Evolutionary conservation across 1,140 invertebrate genomes (phyloP), one percentile per base, ranked within the genome.

Genomic region (Anagrus nilaparvatae): DNA sequence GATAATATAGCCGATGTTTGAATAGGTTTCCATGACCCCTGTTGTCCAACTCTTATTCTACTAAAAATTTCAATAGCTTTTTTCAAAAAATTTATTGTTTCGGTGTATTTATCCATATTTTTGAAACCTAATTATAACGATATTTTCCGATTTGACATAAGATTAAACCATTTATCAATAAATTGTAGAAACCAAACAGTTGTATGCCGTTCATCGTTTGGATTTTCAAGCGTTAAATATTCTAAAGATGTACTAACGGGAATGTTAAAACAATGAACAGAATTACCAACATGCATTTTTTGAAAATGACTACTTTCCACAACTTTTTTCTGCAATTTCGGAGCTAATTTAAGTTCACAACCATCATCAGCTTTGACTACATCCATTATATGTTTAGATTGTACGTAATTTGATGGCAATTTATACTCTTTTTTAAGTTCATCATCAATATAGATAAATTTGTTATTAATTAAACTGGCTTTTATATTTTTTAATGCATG

Each of bases 171-270:
- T 19, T n/a, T 16, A 18, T 14, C 8, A 9, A 48, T 5, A n/a
- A 40, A 17, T 5, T 30, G 25, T 13, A 48, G 14, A 18, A 44
- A 45, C 43, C 47, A 48, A 20, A 43, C 36, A 17, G 43, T 44
- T 19, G 47, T 48, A n/a, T 23, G 17, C 14, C 31, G 29, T 33
- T 34, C 41, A 17, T 31, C 35, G 17, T 39, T 31, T 31, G 3
- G 5, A 13, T 23, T 28, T 9, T 30, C 13, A 16, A 32, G 12
- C 4, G 33, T 18, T 19, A 44, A 29, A 20, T 32, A 32, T 32
- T 25, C 20, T 25, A 39, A 39, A 23, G 16, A 29, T 25, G 43
- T 3, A n/a, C 12, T 27, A 12, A 43, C 41, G n/a, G n/a, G n/a
- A n/a, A 19, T 29, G 14, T 16, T 42, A 13, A 10, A 5, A 14